A percentile compares a stretch with the other conserved stretches of the same genome.
Conservation (phyloP, 1,140 invertebrate species). For the Neodiprion lecontei region DNA sequence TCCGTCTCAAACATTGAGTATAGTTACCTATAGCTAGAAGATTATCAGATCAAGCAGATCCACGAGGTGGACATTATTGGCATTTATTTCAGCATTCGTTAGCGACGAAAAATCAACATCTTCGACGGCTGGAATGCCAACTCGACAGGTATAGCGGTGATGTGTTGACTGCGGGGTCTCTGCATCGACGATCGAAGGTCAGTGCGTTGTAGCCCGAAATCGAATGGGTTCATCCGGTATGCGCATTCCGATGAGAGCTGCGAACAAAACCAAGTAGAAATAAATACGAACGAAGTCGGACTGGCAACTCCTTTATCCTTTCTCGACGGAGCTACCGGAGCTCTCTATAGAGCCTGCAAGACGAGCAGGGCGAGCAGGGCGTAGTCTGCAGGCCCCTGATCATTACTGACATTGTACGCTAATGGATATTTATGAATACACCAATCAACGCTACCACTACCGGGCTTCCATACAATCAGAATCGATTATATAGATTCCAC, state of each 20-base stretch:
- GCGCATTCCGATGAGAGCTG: conserved; percentile 43
- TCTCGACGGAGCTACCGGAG: conserved; percentile 43
- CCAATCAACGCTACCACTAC: conserved; percentile 61
- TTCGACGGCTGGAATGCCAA: neutral
- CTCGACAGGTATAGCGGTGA: neutral
- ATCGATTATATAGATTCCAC: conserved; percentile 58
- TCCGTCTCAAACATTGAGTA: too few species aligned
- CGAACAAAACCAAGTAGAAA: conserved; percentile 32
- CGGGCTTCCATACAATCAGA: conserved; percentile 63
- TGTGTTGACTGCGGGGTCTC: neutral
- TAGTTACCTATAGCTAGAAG: too few species aligned
- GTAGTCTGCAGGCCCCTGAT: conserved; percentile 54
- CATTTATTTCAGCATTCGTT: neutral
- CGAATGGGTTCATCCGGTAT: conserved; percentile 47
- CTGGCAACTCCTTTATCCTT: conserved; percentile 37
- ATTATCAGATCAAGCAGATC: too few species aligned
- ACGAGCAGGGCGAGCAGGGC: conserved; percentile 44
- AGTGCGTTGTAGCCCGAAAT: conserved; percentile 32
- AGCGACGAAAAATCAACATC: neutral
- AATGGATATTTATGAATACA: conserved; percentile 64
- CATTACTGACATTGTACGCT: conserved; percentile 62
- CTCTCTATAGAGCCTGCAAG: conserved; percentile 43
- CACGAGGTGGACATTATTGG: neutral
- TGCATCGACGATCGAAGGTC: conserved; percentile 1
- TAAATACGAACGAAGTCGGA: conserved; percentile 31